phyloP scores from a whole-genome alignment of 2,888 invertebrate genomes.

The Platypus cylindrus region DNA sequence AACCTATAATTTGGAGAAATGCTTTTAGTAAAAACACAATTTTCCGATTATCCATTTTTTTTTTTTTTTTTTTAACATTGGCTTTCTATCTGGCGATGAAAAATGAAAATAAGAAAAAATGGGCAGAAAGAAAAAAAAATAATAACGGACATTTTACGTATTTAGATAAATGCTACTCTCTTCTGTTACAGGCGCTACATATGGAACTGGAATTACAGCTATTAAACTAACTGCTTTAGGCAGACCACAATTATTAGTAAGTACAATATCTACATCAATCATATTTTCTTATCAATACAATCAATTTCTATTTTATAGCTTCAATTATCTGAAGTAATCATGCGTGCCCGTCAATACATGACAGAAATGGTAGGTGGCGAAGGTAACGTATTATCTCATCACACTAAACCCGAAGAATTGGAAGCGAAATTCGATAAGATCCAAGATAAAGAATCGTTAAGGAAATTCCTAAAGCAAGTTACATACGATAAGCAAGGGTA shows the following conservation, averaged over 20 bases:
- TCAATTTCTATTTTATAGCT: conserved; percentile 46
- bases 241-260: conserved; percentile 89
- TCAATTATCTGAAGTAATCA: conserved; percentile 94
- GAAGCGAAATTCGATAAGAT: conserved; percentile 69
- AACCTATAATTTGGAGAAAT: too few species aligned
- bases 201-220: conserved; percentile 92
- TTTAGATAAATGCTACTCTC: conserved; percentile 13
- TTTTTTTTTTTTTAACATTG: too few species aligned
- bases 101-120: too few species aligned
- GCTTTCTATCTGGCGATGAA: too few species aligned
- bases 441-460: conserved; percentile 63
- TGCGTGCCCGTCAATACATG: conserved; percentile 90
- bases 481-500: conserved; percentile 91
- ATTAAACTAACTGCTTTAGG: conserved; percentile 96
- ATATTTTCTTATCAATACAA: background rate
- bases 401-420: conserved; percentile 76
- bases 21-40: too few species aligned
- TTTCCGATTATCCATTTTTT: too few species aligned
- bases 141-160: too few species aligned
- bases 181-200: conserved; percentile 65
- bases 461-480: conserved; percentile 81
- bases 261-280: too few species aligned
- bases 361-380: conserved; percentile 78
- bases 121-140: background rate
- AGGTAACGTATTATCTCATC: conserved; percentile 77